Evolutionary conservation across 2,888 invertebrate species (phyloP), one percentile per base, ranked within the genome.

Genomic region (Ennomos quercinarius): DNA sequence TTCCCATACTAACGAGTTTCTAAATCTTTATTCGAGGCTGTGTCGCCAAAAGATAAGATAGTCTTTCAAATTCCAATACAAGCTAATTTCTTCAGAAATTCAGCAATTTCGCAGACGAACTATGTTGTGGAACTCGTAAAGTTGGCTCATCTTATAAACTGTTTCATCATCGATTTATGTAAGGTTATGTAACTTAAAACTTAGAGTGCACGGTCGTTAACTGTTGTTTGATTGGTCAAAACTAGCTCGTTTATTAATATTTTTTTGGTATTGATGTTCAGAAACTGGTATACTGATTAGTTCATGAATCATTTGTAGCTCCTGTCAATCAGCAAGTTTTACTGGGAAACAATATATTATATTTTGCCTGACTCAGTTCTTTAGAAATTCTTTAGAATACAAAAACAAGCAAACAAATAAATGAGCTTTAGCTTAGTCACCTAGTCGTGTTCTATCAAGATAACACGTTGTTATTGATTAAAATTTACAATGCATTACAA

Each of bases 111-210:
- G 63, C 67, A 64, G 76, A 47, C 44, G 51, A 37, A 35, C 46
- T 76, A 70, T 78, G 71, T 6, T 27, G 76, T 81, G 77, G 80
- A 78, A 83, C 80, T 82, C 73, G 74, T 84, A 83, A 80, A 80
- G 78, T 82, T 78, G 76, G 79, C 77, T 82, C 79, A 84, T 85
- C 82, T 78, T 81, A 74, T 68, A 77, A 80, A 74, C 66, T 71
- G 67, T 90, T 87, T 88, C 87, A 80, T 83, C 83, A 89, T 74
- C 61, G 68, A 67, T 78, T 90, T 89, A 89, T 84, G 81, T 87
- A 91, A 91, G 71, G 76, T 91, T 89, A 89, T 84, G 81, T 87
- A 90, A 90, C 72, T 76, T 72, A 55, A 27, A 27, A 89, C 72
- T 77, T 73, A 60, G 74, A 80, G 80, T 80, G 81, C 81, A 81